These are phyloP conservation scores for Dysmachus trigonus DNA, from an alignment of 2,888 invertebrate genomes.

Conservation along the genomic window DNA sequence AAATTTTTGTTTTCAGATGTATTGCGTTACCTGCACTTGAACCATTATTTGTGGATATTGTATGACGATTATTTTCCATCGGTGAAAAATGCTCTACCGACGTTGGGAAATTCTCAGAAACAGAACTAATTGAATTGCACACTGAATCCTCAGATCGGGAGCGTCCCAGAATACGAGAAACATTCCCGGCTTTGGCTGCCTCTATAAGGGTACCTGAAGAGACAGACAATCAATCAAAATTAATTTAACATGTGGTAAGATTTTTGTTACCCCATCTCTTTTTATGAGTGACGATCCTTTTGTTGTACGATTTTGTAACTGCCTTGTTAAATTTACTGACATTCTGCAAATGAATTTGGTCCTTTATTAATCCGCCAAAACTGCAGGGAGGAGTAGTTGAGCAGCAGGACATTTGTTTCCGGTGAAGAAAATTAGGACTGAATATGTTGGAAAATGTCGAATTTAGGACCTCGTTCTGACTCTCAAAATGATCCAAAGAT, in stretches of 20 bases:
- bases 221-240: not conserved
- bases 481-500: slow-evolving; percentile 71
- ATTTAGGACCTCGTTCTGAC: slow-evolving; percentile 71
- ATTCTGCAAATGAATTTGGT: slow-evolving; percentile 52
- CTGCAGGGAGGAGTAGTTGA: slow-evolving; percentile 60
- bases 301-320: slow-evolving; percentile 62
- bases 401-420: slow-evolving; percentile 56
- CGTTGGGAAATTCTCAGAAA: slow-evolving; percentile 43
- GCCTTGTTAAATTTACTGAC: slow-evolving; percentile 61
- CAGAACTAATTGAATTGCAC: slow-evolving; percentile 65
- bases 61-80: not conserved
- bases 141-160: slow-evolving; percentile 87
- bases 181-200: slow-evolving; percentile 83
- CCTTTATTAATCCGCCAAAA: slow-evolving; percentile 47
- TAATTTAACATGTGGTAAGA: not conserved
- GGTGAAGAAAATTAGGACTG: slow-evolving; percentile 61
- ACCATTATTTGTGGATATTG: not conserved
- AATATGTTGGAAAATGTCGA: slow-evolving; percentile 78
- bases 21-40: not conserved
- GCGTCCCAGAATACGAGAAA: slow-evolving; percentile 81
- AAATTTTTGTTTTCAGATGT: not conserved
- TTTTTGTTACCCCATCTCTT: slow-evolving; percentile 73
- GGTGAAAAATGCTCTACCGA: not conserved
- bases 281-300: slow-evolving; percentile 71
- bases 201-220: slow-evolving; percentile 76